Percentiles rank a stretch among this genome's conserved stretches.
These are phyloP conservation scores for Poecilia velifera DNA, from an alignment of 2,797 vertebrate genomes.

Conservation along the genomic window DNA sequence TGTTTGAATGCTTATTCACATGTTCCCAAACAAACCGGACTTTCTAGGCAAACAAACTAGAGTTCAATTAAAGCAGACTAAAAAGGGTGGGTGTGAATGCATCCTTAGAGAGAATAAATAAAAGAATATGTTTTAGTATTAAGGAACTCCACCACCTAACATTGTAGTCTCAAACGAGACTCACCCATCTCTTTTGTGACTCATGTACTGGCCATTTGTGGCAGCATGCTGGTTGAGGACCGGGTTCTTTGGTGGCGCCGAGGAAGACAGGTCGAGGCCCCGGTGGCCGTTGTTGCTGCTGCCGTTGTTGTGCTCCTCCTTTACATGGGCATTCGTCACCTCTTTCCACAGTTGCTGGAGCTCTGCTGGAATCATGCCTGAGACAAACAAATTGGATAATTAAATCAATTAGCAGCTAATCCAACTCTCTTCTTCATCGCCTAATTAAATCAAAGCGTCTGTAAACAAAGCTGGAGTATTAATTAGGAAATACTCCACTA, in stretches of 20 bases:
- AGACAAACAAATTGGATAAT: constrained; percentile 99
- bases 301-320: constrained; percentile 88
- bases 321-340: constrained; percentile 90
- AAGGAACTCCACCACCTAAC: not conserved
- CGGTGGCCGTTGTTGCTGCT: constrained; percentile 93
- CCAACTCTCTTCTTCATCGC: constrained; percentile 91
- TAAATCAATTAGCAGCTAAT: constrained; percentile 99
- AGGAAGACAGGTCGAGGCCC: constrained; percentile 94
- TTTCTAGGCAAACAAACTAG: too few species aligned
- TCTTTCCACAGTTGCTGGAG: constrained; percentile 99
- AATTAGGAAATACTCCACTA: constrained; percentile 82
- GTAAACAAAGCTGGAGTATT: constrained; percentile 96
- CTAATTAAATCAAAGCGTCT: constrained; percentile 98
- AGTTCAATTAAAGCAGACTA: too few species aligned
- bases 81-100: too few species aligned
- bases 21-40: too few species aligned
- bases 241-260: constrained; percentile 89
- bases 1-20: too few species aligned
- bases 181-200: constrained; percentile 96
- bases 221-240: constrained; percentile 92
- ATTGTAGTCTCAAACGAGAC: not conserved
- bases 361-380: constrained; percentile 99
- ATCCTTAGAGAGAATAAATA: not conserved
- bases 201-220: constrained; percentile 94
- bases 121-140: not conserved